Evolutionary conservation across 2,797 vertebrate genomes (phyloP).

Genomic region (Leptatherina wallacei): DNA sequence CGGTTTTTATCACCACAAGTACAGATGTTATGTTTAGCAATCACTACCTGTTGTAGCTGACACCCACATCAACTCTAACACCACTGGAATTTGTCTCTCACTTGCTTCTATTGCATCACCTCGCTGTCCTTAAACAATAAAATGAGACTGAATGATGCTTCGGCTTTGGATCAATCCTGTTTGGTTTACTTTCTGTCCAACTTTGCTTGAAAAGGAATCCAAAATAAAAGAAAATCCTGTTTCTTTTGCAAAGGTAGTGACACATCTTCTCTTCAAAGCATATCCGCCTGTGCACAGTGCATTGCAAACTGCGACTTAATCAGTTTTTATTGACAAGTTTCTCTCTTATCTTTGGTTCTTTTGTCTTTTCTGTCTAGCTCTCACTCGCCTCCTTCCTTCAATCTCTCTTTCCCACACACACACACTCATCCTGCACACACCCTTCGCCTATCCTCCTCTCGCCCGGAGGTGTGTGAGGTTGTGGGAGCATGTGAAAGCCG

Average conservation of each 20-base stretch:
- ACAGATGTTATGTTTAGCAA: neutral
- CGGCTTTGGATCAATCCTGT: neutral
- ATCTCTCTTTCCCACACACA: conserved; percentile 8
- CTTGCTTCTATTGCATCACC: conserved; percentile 28
- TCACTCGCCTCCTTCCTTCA: conserved; percentile 1
- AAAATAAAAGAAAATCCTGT: neutral
- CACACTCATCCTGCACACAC: conserved; percentile 17
- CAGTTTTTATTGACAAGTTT: neutral
- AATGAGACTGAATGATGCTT: neutral
- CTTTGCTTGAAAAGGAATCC: neutral
- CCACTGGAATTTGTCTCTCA: conserved; percentile 16
- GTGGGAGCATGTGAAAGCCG: conserved; percentile 79
- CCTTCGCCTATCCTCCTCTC: conserved; percentile 28
- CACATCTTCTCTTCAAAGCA: neutral
- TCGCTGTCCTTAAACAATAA: conserved; percentile 12
- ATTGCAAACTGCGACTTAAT: neutral
- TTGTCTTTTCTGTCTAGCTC: neutral
- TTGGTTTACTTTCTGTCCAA: conserved; percentile 3
- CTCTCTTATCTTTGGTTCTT: neutral
- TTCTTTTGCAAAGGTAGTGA: neutral
- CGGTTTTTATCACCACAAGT: neutral
- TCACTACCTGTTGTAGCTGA: neutral
- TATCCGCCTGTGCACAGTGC: neutral
- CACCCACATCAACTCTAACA: conserved; percentile 17
- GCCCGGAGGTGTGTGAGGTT: conserved; percentile 71